Conservation (phyloP, 2,797 vertebrate genomes). For the Eleutherodactylus coqui region DNA sequence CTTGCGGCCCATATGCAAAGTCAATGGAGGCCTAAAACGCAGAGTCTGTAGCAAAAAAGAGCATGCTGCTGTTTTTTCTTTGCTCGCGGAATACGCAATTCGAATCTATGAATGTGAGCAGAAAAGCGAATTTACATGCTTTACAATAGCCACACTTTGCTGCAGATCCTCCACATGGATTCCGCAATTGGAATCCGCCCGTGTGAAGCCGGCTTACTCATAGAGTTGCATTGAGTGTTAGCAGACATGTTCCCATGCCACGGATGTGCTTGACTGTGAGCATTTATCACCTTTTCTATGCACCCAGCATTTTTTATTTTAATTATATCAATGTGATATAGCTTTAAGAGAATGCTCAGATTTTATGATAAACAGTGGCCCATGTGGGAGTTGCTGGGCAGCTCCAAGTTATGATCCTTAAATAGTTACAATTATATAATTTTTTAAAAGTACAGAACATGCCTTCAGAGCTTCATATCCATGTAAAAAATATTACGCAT, state of each 20-base stretch:
- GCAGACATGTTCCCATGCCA: not conserved
- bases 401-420: conserved; percentile 65
- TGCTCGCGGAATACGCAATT: no score
- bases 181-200: no score
- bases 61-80: no score
- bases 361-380: not conserved
- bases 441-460: not conserved
- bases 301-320: not conserved
- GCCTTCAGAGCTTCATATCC: not conserved
- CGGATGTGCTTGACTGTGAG: not conserved
- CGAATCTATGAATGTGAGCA: no score
- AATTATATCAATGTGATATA: not conserved
- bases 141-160: no score
- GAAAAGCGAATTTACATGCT: no score
- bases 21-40: no score
- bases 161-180: no score
- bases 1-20: no score
- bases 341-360: not conserved
- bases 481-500: not conserved
- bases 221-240: not conserved
- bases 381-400: conserved; percentile 77
- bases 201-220: no score
- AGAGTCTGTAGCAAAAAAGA: no score
- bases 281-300: not conserved
- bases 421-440: not conserved